These are phyloP conservation scores for Bombyx mori DNA, from an alignment of 1,140 invertebrate genomes.

Conservation along the genomic window DNA sequence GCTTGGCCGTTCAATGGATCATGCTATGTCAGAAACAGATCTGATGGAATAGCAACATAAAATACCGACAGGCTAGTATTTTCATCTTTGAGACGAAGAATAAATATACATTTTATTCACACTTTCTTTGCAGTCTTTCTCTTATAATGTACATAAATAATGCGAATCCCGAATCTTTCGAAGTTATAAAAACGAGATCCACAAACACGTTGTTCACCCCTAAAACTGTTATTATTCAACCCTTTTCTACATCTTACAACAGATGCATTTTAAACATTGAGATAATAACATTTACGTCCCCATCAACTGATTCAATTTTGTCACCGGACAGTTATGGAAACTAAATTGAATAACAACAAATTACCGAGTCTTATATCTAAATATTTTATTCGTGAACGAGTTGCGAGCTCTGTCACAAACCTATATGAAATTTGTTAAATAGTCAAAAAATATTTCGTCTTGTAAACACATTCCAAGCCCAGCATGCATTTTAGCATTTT, in stretches of 20 bases:
- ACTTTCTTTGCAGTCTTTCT: slow-evolving; percentile 59
- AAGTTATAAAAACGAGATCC: slow-evolving; percentile 39
- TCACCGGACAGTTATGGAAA: slow-evolving; percentile 64
- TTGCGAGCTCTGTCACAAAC: slow-evolving; percentile 62
- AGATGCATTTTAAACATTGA: slow-evolving; percentile 42
- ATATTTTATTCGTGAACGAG: slow-evolving; percentile 60
- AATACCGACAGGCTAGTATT: slow-evolving; percentile 33
- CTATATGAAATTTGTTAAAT: slow-evolving; percentile 64
- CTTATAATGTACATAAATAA: slow-evolving; percentile 63
- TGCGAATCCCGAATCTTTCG: slow-evolving; percentile 45
- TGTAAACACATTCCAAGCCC: slow-evolving; percentile 51
- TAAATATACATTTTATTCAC: slow-evolving; percentile 50
- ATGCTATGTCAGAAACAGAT: slow-evolving; percentile 30
- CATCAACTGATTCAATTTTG: slow-evolving; percentile 64
- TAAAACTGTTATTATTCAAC: slow-evolving; percentile 20
- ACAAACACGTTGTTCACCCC: slow-evolving; percentile 55
- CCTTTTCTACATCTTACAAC: slow-evolving; percentile 38
- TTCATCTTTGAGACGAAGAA: slow-evolving; percentile 56
- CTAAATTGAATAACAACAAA: slow-evolving; percentile 70
- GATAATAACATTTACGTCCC: slow-evolving; percentile 70
- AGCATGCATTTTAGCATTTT: slow-evolving; percentile 60
- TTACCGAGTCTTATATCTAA: slow-evolving; percentile 67
- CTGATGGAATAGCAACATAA: slow-evolving; percentile 10
- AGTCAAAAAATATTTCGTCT: slow-evolving; percentile 70
- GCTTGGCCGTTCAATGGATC: too few species aligned